A percentile compares a stretch with the other conserved stretches of the same genome.
These are phyloP conservation scores for Agraylea sexmaculata DNA, from an alignment of 1,140 invertebrate genomes.

Conservation along the genomic window DNA sequence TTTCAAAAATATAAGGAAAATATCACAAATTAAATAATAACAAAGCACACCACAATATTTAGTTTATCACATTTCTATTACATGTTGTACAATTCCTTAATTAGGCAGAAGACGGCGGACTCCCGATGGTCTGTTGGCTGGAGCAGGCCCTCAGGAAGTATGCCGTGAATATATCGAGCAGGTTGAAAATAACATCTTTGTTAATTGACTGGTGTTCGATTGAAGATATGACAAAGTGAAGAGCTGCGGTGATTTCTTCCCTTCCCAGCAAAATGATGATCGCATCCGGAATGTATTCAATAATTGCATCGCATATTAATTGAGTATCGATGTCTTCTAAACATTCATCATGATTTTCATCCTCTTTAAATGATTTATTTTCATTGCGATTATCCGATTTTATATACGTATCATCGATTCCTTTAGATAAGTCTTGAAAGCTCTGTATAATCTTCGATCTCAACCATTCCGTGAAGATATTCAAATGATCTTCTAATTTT, in stretches of 20 bases:
- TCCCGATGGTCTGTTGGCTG: constrained; percentile 18
- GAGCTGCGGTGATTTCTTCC: constrained; percentile 23
- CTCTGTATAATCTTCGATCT: constrained; percentile 11
- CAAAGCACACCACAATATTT: neutral
- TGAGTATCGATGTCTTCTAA: constrained; percentile 21
- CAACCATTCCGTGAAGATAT: constrained; percentile 11
- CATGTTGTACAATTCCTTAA: neutral
- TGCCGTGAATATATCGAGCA: constrained; percentile 26
- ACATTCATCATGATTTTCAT: neutral
- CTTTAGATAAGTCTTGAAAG: constrained; percentile 13
- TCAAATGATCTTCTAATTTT: constrained; percentile 12
- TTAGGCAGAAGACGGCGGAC: constrained; percentile 20
- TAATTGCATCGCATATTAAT: constrained; percentile 23
- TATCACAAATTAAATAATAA: neutral
- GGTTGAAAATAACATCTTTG: constrained; percentile 27
- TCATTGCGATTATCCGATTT: constrained; percentile 21
- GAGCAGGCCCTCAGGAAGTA: constrained; percentile 30
- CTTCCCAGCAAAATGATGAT: constrained; percentile 25
- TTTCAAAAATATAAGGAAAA: neutral
- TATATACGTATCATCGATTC: constrained; percentile 23
- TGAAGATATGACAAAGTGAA: constrained; percentile 24
- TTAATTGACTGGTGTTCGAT: constrained; percentile 29
- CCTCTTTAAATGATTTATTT: neutral
- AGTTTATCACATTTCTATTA: neutral
- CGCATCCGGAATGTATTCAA: constrained; percentile 27